Conservation (phyloP, 2,888 invertebrate species). For the Tromatobia lineatoria region DNA sequence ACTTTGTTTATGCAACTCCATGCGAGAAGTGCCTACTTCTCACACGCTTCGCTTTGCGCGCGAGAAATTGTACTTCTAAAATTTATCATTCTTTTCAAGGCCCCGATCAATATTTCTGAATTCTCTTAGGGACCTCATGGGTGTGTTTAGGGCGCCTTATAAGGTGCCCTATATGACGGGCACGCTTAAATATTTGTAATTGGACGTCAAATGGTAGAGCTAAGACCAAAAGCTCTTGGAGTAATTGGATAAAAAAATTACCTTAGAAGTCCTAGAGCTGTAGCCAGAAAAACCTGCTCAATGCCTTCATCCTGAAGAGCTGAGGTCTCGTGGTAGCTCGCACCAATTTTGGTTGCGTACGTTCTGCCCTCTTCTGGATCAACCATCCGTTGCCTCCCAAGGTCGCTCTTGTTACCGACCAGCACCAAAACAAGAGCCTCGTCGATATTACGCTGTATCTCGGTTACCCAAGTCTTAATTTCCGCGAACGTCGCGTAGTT, state of each 20-base stretch:
- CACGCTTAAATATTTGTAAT: no score
- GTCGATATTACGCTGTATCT: slow-evolving; percentile 91
- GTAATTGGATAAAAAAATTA: slow-evolving; percentile 84
- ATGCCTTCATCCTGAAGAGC: slow-evolving; percentile 92
- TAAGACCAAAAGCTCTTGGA: no score
- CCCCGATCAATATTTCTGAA: no score
- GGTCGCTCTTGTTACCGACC: slow-evolving; percentile 95
- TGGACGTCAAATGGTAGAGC: no score
- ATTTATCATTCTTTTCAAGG: no score
- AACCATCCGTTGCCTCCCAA: slow-evolving; percentile 89
- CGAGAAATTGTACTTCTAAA: no score
- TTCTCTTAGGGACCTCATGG: no score
- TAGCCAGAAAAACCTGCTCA: slow-evolving; percentile 90
- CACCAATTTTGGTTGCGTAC: slow-evolving; percentile 94
- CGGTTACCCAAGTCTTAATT: slow-evolving; percentile 95
- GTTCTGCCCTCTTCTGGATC: slow-evolving; percentile 90
- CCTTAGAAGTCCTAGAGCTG: slow-evolving; percentile 88
- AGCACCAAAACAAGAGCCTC: slow-evolving; percentile 92
- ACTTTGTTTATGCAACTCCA: no score
- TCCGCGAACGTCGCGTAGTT: slow-evolving; percentile 91
- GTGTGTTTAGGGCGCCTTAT: no score
- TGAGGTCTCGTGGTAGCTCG: slow-evolving; percentile 94
- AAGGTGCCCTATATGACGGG: no score
- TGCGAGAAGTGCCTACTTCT: no score
- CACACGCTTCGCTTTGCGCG: no score